Evolutionary conservation across 2,888 invertebrate genomes (phyloP).

Genomic region (Schizotus pectinicornis): DNA sequence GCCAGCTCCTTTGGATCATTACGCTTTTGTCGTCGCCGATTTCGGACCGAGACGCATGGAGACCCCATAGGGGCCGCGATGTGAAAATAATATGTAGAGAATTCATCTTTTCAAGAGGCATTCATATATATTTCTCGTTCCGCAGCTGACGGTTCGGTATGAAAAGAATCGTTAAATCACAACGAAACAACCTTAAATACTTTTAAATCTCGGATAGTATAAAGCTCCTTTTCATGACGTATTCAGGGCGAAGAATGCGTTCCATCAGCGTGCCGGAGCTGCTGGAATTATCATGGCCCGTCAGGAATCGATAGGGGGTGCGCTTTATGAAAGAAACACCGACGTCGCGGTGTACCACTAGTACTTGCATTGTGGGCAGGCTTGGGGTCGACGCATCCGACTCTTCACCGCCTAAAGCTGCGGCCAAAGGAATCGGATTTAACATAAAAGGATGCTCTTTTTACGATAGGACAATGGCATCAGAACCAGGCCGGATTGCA

Average conservation of each 20-base stretch:
- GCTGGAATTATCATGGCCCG: background rate
- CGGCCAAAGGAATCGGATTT: no score
- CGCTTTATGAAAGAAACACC: slow-evolving; percentile 4
- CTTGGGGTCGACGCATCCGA: background rate
- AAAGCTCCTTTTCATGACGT: slow-evolving; percentile 12
- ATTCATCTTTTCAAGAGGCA: slow-evolving; percentile 32
- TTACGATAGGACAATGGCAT: no score
- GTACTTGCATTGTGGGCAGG: no score
- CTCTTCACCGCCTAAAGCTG: background rate
- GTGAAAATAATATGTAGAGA: slow-evolving; percentile 34
- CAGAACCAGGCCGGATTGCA: no score
- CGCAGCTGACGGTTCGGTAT: slow-evolving; percentile 29
- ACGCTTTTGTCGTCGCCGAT: slow-evolving; percentile 40
- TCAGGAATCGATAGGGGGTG: slow-evolving; percentile 9
- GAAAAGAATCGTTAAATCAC: slow-evolving; percentile 36
- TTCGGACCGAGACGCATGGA: background rate
- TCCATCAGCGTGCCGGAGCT: slow-evolving; percentile 5
- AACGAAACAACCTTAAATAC: slow-evolving; percentile 35
- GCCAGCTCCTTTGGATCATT: slow-evolving; percentile 45
- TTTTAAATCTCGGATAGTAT: slow-evolving; percentile 23
- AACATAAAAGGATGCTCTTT: no score
- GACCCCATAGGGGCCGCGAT: slow-evolving; percentile 23
- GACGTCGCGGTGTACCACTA: no score
- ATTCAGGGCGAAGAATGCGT: slow-evolving; percentile 6
- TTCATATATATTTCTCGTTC: slow-evolving; percentile 29